Base-by-base conservation (phyloP, 2,113 vertebrate species). In the Lepisosteus oculatus region DNA sequence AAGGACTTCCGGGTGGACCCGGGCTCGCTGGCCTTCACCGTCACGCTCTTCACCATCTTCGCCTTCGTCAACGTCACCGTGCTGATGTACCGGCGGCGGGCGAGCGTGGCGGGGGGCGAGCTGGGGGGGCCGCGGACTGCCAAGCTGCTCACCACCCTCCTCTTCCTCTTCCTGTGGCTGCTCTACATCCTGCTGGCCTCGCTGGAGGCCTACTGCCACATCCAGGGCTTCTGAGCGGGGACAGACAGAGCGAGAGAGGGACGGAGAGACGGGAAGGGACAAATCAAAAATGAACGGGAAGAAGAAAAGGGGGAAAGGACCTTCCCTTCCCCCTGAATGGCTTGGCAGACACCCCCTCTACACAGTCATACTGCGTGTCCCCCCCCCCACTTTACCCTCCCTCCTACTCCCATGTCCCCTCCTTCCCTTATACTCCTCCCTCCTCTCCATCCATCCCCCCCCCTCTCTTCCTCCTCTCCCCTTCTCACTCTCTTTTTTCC, bases 21-120 rank as follows among this genome's bases (percentile, higher is more conserved):
- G 0, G 93, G 93, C 67, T 94, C 91, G 2, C 83, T 94, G 82
- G 92, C 93, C 65, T 93, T 94, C 80, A 92, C 92, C 1, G 92
- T 94, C 80, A 94, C 93, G 51, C 78, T 94, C 71, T 94, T 92
- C 85, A 93, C 92, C 77, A 75, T 89, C 64, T 85, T 93, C 81
- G 92, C 92, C 12, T 12, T 94, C 77, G 3, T 89, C 45, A 77
- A 75, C 3, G 87, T 88, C 65, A 0, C 84, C 69, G 80, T 84
- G 71, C 87, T 94, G 67, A 86, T 94, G 75, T 94, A 93, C 81
- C 92, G 93, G 68, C 86, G 93, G 11, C 87, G 92, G 67, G 61
- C 85, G 13, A 69, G 79, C 0, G 79, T 91, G 44, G 74, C 92
- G 0, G 88, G 83, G 7, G 93, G 85, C n/a, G 93, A 94, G 82